Percentiles rank a stretch among this genome's conserved stretches.
Conservation (phyloP, 2,113 vertebrate genomes). For the Heterocephalus glaber region DNA sequence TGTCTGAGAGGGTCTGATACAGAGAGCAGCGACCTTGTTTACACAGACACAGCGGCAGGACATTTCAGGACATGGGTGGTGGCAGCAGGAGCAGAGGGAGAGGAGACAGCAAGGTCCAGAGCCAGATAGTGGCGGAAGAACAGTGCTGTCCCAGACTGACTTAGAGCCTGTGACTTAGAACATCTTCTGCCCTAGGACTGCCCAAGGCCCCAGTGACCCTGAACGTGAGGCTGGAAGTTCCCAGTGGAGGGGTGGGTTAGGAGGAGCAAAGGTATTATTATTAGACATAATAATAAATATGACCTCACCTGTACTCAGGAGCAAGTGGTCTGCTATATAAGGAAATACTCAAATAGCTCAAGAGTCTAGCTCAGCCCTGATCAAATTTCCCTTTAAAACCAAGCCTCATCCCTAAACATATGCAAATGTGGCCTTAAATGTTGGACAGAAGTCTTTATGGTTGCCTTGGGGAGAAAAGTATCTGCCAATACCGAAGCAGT, state of each 20-base stretch:
- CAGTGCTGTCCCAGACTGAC: not conserved
- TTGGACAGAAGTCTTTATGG: not conserved
- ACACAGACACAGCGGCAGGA: not conserved
- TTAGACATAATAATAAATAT: not conserved
- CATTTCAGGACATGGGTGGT: too few species aligned
- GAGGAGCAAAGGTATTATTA: not conserved
- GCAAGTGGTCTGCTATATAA: not conserved
- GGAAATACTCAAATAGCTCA: not conserved
- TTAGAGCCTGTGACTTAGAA: not conserved
- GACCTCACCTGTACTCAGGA: not conserved
- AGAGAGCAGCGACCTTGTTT: not conserved
- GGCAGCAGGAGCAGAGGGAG: too few species aligned
- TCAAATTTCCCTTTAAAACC: not conserved
- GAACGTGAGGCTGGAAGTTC: not conserved
- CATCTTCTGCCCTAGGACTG: not conserved
- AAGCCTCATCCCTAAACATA: not conserved
- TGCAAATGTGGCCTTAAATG: not conserved
- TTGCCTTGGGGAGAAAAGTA: not conserved
- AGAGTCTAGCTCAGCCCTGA: not conserved
- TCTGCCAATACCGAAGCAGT: not conserved
- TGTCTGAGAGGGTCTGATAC: fast-evolving
- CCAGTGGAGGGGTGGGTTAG: fast-evolving
- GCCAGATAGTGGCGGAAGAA: not conserved
- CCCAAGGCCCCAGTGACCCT: too few species aligned
- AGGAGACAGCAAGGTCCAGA: not conserved